phyloP scores from a whole-genome alignment of 1,140 invertebrate species.

The Armadillidium nasatum region DNA sequence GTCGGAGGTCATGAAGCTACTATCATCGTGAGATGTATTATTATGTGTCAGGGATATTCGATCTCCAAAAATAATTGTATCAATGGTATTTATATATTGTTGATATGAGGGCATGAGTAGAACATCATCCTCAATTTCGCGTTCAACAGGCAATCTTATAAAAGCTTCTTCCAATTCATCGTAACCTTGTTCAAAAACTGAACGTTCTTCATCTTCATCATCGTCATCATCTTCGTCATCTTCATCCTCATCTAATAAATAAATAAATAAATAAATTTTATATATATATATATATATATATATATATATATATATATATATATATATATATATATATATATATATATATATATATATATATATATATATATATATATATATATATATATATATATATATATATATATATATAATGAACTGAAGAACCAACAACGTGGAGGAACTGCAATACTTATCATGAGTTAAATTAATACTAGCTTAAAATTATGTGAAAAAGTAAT shows the following conservation, averaged over 20 bases:
- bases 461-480: no score
- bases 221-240: slow-evolving; percentile 62
- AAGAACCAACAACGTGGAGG: no score
- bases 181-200: slow-evolving; percentile 53
- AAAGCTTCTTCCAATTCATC: slow-evolving; percentile 49
- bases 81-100: slow-evolving; percentile 44
- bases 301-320: no score
- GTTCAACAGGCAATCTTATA: slow-evolving; percentile 38
- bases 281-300: no score
- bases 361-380: no score
- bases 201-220: slow-evolving; percentile 62
- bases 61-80: slow-evolving; percentile 43
- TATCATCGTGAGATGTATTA: slow-evolving; percentile 37
- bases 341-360: no score
- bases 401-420: no score
- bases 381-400: no score
- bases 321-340: no score
- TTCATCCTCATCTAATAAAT: slow-evolving; percentile 53
- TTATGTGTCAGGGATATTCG: slow-evolving; percentile 38
- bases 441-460: no score
- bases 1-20: slow-evolving; percentile 37
- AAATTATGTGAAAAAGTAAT: no score
- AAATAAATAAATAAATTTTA: no score
- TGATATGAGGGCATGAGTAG: slow-evolving; percentile 39
- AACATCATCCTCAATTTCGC: slow-evolving; percentile 40